phyloP scores from a whole-genome alignment of 2,113 vertebrate genomes.

The Chloropsis cyanopogon region DNA sequence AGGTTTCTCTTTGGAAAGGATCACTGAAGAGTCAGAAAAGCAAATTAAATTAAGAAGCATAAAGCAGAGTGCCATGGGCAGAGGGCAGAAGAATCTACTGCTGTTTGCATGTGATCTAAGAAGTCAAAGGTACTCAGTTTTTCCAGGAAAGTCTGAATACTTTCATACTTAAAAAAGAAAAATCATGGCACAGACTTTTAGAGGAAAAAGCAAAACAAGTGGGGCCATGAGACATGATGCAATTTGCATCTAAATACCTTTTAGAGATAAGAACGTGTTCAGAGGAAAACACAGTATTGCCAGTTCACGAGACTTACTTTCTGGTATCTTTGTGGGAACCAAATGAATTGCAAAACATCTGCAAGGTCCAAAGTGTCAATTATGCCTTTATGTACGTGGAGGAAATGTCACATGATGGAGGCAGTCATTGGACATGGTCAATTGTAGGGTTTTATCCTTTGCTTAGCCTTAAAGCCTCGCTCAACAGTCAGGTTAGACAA shows the following conservation, averaged over 20 bases:
- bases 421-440: slow-evolving; percentile 74
- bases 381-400: slow-evolving; percentile 71
- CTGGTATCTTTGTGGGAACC: slow-evolving; percentile 72
- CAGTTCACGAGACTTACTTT: slow-evolving; percentile 63
- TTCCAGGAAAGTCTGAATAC: neutral
- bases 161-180: neutral
- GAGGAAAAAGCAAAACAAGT: slow-evolving; percentile 9
- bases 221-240: neutral
- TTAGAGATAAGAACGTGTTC: slow-evolving; percentile 43
- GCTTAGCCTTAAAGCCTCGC: slow-evolving; percentile 66
- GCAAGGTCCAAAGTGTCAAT: slow-evolving; percentile 71
- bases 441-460: slow-evolving; percentile 73
- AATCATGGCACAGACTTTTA: neutral
- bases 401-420: slow-evolving; percentile 74
- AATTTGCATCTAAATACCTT: slow-evolving; percentile 63
- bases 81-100: neutral
- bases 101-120: neutral
- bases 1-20: neutral
- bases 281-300: slow-evolving; percentile 50
- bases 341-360: slow-evolving; percentile 75
- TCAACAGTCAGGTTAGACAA: slow-evolving; percentile 69
- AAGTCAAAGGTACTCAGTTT: neutral
- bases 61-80: neutral
- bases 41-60: slow-evolving; percentile 37
- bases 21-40: neutral